A percentile compares a stretch with the other conserved stretches of the same genome.
These are phyloP conservation scores for Chloroceryle amazona DNA, from an alignment of 2,797 vertebrate genomes.

Conservation along the genomic window DNA sequence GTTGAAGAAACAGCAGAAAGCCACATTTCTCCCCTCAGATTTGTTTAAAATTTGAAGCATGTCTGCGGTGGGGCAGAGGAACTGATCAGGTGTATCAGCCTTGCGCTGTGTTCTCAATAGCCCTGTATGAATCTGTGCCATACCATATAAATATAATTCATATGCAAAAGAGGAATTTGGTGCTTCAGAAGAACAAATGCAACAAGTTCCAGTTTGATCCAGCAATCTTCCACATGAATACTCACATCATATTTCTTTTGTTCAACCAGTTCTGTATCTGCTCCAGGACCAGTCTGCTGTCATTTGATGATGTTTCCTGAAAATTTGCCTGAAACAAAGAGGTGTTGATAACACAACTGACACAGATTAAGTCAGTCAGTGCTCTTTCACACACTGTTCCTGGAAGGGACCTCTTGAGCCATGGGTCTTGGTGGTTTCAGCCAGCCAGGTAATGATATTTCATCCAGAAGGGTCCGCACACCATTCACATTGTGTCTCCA, in stretches of 20 bases:
- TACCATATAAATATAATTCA: not conserved
- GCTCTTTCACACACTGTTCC: not conserved
- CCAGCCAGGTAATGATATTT: not conserved
- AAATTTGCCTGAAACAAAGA: not conserved
- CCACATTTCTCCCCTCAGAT: not conserved
- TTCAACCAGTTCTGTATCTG: not conserved
- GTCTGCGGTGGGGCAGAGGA: not conserved
- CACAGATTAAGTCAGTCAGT: not conserved
- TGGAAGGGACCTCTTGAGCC: accelerated
- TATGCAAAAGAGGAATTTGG: not conserved
- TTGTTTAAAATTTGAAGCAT: not conserved
- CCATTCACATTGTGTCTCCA: accelerated
- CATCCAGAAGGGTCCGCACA: not conserved
- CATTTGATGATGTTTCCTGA: not conserved
- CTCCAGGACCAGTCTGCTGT: not conserved
- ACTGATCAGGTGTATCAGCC: not conserved
- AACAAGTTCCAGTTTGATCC: not conserved
- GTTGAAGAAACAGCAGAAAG: not conserved
- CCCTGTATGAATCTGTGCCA: not conserved
- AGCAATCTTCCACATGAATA: not conserved
- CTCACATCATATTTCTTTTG: not conserved
- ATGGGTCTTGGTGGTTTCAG: accelerated
- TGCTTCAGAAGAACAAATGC: not conserved
- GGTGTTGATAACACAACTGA: not conserved
- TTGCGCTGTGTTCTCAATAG: not conserved